These are phyloP conservation scores for Auanema sp. DNA, from an alignment of 2,888 invertebrate genomes.

Conservation along the genomic window DNA sequence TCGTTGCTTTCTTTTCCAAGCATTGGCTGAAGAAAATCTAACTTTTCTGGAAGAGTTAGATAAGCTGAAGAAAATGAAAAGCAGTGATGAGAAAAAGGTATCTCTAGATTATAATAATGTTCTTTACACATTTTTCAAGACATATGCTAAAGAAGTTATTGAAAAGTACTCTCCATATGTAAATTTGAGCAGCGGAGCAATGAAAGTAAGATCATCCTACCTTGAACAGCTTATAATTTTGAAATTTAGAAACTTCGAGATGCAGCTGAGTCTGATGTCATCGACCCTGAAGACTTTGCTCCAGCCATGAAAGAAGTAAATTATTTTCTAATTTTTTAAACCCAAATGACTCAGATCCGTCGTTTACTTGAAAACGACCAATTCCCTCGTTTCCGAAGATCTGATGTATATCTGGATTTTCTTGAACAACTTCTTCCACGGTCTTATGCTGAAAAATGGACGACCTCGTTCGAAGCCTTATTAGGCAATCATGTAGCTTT, in stretches of 20 bases:
- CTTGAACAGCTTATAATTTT: conserved; percentile 4
- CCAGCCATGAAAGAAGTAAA: conserved; percentile 53
- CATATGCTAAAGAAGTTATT: conserved; percentile 50
- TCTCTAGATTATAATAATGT: background rate
- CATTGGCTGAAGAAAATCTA: conserved; percentile 62
- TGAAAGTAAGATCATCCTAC: conserved; percentile 38
- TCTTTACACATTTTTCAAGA: too few relatives aligned
- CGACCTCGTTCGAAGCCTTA: conserved; percentile 57
- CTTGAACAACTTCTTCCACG: conserved; percentile 54
- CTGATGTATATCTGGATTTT: conserved; percentile 51
- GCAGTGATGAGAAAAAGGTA: conserved; percentile 48
- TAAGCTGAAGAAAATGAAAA: conserved; percentile 55
- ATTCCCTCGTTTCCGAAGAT: conserved; percentile 61
- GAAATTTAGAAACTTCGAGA: conserved; percentile 41
- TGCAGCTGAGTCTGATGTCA: conserved; percentile 45
- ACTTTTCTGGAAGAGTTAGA: conserved; percentile 58
- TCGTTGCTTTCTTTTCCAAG: conserved; percentile 57
- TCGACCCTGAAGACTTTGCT: conserved; percentile 52
- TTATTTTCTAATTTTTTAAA: conserved; percentile 2
- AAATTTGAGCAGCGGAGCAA: conserved; percentile 55
- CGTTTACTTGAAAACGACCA: conserved; percentile 62
- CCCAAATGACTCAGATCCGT: conserved; percentile 33
- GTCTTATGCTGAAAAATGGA: conserved; percentile 60
- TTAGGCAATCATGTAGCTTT: conserved; percentile 53
- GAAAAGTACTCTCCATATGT: conserved; percentile 51